Percentiles rank a stretch among this genome's conserved stretches.
Evolutionary conservation across 2,797 vertebrate genomes (phyloP).

Genomic region (Petrocephalus sullivani): DNA sequence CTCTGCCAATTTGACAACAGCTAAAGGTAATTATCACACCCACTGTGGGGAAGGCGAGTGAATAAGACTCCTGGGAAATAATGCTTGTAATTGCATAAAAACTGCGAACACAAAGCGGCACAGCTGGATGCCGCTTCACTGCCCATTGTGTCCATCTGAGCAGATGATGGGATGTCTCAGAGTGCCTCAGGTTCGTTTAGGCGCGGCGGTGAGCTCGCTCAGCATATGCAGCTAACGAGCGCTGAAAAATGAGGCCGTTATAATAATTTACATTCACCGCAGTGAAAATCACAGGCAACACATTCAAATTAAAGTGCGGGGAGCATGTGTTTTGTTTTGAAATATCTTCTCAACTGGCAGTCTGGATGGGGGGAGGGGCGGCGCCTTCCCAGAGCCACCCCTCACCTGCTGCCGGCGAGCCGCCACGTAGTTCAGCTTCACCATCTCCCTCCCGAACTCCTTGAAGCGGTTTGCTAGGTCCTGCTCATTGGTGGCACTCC

Average conservation of each 20-base stretch:
- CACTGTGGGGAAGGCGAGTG: background rate
- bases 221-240: background rate
- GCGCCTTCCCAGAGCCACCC: background rate
- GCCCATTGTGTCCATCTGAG: background rate
- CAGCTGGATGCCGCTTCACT: background rate
- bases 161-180: background rate
- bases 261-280: background rate
- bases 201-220: background rate
- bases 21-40: background rate
- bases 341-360: background rate
- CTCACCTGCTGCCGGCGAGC: conserved; percentile 90
- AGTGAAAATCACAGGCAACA: background rate
- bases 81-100: background rate
- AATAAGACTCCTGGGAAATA: background rate
- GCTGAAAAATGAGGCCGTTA: background rate
- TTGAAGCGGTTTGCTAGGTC: conserved; percentile 96
- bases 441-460: conserved; percentile 98
- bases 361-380: background rate
- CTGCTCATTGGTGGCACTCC: conserved; percentile 95
- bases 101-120: background rate
- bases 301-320: background rate
- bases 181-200: background rate
- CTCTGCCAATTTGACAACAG: background rate
- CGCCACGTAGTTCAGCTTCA: conserved; percentile 96
- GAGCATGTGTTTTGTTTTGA: background rate